Base-by-base conservation (phyloP, 2,113 vertebrate species). In the Chelonoidis abingdonii region DNA sequence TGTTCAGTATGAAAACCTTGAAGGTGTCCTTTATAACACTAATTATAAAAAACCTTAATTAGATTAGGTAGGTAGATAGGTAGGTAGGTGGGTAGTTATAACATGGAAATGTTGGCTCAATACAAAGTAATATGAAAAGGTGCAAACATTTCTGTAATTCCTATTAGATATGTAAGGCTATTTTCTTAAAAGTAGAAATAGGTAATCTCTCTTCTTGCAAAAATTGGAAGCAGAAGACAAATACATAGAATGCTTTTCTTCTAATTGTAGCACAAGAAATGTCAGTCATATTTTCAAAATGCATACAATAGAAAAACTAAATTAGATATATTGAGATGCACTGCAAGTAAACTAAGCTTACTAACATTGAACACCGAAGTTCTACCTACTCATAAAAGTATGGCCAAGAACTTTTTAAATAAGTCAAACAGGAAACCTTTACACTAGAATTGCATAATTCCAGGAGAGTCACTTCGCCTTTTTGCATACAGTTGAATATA, bases 341-440 rank as follows among this genome's bases (percentile, higher is more conserved):
- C 44, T 65, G 75, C 92, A 94, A 96, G 93, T 92, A 97, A 95
- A 86, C 94, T 72, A 53, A 90, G 87, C 75, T 87, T 79, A 72
- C 65, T 52, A 0, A 1, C 75, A 86, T 2, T 41, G 87, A 92
- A 90, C 52, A 84, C 49, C 72, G 50, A 86, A 14, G 0, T 93
- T 94, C 95, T 92, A 94, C 89, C 96, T 83, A 90, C 92, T 89
- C 90, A 92, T 62, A 57, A 86, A 86, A 75, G 72, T 27, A 35
- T 0, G 95, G 95, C 89, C 96, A 97, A 93, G 87, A 93, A 95
- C 72, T 86, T 97, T 89, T 88, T 93, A 80, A 89, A 78, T 89
- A 84, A 88, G 78, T 94, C 57, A 89, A 92, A 93, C 94, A 94
- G 92, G 89, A 95, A 97, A 95, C 87, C 93, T 93, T 89, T 78